phyloP scores from a whole-genome alignment of 2,113 vertebrate species.

The Archilochus colubris region DNA sequence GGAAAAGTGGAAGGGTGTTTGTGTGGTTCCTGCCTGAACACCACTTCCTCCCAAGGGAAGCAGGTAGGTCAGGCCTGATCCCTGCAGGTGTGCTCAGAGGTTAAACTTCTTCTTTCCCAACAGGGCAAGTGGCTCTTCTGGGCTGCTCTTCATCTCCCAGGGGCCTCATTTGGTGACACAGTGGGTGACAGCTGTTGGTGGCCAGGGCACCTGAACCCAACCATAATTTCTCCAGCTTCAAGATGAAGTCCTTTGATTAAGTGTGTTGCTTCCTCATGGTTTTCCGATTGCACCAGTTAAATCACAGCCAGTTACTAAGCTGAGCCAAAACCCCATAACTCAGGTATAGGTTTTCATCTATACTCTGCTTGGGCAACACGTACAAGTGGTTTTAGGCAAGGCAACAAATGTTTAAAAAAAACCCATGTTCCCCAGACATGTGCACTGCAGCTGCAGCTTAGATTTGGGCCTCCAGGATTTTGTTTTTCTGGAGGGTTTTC shows the following conservation, averaged over 20 bases:
- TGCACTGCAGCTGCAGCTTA: constrained; percentile 10
- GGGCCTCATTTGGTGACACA: background rate
- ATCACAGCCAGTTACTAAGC: background rate
- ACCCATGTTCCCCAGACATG: background rate
- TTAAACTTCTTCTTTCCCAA: background rate
- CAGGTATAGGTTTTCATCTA: accelerated
- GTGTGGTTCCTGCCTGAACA: background rate
- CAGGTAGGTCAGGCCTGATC: background rate
- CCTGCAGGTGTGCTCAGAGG: accelerated
- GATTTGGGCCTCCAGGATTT: background rate
- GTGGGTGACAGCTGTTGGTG: background rate
- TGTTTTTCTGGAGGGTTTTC: background rate
- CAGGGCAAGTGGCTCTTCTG: background rate
- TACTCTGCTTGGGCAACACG: background rate
- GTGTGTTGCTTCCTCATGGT: background rate
- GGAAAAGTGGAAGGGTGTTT: background rate
- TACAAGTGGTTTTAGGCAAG: background rate
- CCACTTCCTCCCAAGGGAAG: background rate
- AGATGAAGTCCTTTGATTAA: background rate
- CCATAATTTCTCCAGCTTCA: background rate
- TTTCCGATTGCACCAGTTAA: background rate
- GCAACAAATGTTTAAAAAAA: background rate
- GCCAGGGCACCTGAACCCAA: accelerated
- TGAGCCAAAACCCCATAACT: background rate
- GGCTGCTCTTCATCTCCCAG: background rate